Evolutionary conservation across 2,113 vertebrate species (phyloP).

Genomic region (Microcebus griseorufus): DNA sequence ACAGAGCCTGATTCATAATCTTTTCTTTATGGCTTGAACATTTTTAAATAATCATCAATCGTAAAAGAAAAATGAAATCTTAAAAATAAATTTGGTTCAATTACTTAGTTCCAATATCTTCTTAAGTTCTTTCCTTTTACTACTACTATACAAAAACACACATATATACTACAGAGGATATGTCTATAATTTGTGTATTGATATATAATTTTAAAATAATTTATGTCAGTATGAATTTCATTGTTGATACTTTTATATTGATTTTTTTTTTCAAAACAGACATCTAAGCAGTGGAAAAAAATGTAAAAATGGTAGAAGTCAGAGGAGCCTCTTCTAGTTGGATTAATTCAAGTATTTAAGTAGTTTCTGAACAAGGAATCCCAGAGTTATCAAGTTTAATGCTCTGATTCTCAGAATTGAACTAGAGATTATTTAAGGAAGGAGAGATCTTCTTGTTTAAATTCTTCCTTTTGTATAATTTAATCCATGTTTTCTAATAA

Average conservation of each 20-base stretch:
- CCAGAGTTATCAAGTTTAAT: conserved; percentile 7
- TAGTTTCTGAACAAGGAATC: background rate
- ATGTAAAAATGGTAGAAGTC: conserved; percentile 1
- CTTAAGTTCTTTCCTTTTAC: background rate
- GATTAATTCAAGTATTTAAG: conserved; percentile 23
- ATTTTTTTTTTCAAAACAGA: background rate
- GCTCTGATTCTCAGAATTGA: background rate
- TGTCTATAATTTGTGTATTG: background rate
- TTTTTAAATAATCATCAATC: background rate
- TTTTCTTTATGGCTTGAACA: conserved; percentile 14
- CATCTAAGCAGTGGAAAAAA: background rate
- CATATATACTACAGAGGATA: background rate
- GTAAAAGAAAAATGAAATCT: background rate
- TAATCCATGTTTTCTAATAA: background rate
- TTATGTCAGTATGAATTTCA: background rate
- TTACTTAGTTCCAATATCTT: conserved; percentile 1
- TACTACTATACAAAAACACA: background rate
- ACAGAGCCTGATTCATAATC: background rate
- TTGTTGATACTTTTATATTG: background rate
- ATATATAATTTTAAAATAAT: background rate
- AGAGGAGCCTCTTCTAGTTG: background rate
- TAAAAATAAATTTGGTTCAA: conserved; percentile 13
- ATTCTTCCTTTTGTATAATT: conserved; percentile 33
- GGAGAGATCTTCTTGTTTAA: background rate
- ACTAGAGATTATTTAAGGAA: background rate